Conservation (phyloP, 2,888 invertebrate species). For the Pachydiplax longipennis region DNA sequence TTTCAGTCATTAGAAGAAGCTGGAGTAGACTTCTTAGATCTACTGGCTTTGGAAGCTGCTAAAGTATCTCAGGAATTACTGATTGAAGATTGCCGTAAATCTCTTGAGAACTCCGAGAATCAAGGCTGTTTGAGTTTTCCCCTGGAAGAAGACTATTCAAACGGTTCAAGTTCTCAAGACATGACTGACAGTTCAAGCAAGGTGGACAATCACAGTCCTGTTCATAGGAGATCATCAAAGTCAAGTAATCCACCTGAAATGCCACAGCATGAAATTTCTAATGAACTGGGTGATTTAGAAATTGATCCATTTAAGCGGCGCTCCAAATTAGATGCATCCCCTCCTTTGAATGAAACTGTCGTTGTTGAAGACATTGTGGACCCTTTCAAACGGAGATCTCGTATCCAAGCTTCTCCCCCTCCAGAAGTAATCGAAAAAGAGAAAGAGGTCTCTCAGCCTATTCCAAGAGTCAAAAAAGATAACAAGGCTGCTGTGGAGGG, state of each 20-base stretch:
- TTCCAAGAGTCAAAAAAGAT: neutral
- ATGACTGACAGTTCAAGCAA: conserved; percentile 34
- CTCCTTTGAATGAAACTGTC: neutral
- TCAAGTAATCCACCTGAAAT: neutral
- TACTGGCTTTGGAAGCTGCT: conserved; percentile 1
- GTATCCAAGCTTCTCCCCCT: conserved; percentile 11
- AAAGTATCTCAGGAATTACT: conserved; percentile 6
- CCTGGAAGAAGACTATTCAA: neutral
- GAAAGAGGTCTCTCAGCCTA: neutral
- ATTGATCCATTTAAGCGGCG: conserved; percentile 12
- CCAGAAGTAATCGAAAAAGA: neutral
- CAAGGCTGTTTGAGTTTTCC: conserved; percentile 7
- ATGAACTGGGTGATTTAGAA: neutral
- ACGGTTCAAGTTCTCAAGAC: conserved; percentile 4
- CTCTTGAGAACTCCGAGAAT: neutral
- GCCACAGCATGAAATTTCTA: neutral
- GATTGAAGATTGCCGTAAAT: neutral
- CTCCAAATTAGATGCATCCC: conserved; percentile 11
- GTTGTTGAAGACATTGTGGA: neutral
- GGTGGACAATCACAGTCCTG: neutral
- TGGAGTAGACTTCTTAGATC: neutral
- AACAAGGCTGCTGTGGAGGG: neutral
- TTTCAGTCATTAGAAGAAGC: neutral
- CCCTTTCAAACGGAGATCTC: conserved; percentile 11
- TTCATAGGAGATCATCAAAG: neutral